phyloP scores from a whole-genome alignment of 2,888 invertebrate species.

The Dasypogon diadema region DNA sequence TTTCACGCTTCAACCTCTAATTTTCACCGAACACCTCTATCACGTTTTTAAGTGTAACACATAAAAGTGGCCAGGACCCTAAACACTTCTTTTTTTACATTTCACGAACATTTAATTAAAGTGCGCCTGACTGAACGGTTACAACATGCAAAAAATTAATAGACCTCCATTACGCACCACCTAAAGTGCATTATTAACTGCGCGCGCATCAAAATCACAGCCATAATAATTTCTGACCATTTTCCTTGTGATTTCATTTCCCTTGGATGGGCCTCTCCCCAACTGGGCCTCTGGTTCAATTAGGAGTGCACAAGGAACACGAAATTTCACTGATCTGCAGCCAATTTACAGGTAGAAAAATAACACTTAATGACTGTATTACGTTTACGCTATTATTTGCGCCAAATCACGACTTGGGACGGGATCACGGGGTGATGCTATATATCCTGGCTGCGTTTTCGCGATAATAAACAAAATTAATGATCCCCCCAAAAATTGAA shows the following conservation, averaged over 20 bases:
- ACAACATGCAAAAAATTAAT: slow-evolving; percentile 39
- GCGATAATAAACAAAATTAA: slow-evolving; percentile 10
- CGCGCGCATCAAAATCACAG: slow-evolving; percentile 15
- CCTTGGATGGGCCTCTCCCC: neutral
- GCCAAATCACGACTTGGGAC: neutral
- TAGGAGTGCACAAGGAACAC: slow-evolving; percentile 16
- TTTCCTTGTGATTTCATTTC: slow-evolving; percentile 6
- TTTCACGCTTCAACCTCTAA: slow-evolving; percentile 26
- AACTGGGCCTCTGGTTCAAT: slow-evolving; percentile 18
- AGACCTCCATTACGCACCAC: slow-evolving; percentile 46
- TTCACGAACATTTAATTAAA: slow-evolving; percentile 44
- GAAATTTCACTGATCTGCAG: slow-evolving; percentile 6
- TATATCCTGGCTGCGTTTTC: neutral
- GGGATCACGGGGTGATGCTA: neutral
- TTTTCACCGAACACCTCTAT: slow-evolving; percentile 27
- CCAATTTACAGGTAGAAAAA: slow-evolving; percentile 42
- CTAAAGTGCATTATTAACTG: slow-evolving; percentile 48
- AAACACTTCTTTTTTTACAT: slow-evolving; percentile 34
- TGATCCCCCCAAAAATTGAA: slow-evolving; percentile 1
- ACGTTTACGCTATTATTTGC: slow-evolving; percentile 38
- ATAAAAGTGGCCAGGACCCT: neutral
- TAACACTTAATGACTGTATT: slow-evolving; percentile 47
- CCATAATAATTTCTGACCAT: slow-evolving; percentile 22
- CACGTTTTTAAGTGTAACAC: slow-evolving; percentile 2
- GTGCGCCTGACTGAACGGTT: slow-evolving; percentile 31